Base-by-base conservation (phyloP, 2,113 vertebrate species). In the Aegotheles bennettii region DNA sequence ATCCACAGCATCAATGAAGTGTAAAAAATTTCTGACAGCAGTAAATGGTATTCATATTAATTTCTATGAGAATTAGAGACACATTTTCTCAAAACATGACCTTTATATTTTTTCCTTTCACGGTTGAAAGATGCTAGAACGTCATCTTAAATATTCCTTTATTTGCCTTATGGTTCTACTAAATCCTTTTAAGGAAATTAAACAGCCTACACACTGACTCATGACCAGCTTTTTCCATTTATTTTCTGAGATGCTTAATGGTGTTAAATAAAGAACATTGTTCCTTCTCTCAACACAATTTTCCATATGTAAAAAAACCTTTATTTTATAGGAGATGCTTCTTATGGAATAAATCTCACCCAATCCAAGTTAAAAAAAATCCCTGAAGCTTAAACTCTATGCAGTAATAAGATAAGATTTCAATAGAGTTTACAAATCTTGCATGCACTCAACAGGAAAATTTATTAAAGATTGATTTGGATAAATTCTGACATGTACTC, bases 191-290 rank as follows among this genome's bases (percentile, higher is more conserved):
- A 84, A 88, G 96, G 71, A 84, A 92, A 96, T 88, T 74, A 91
- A 88, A 51, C 88, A 81, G 56, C 85, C 82, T 93, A 94, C 92
- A 75, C 83, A 94, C 40, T 93, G 85, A 93, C 76, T 97, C 92
- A 90, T 60, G 47, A 93, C 33, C 48, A 84, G 19, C 31, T 90
- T 95, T 95, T 92, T 60, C 35, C 42, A 63, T 73, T 88, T 91
- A 68, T 74, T 94, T 95, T 83, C 81, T 84, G 91, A 88, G 71
- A 94, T 90, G 60, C n/a, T 88, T 47, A 85, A n/a, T 2, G 0
- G 71, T 92, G 64, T 84, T 88, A 90, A 88, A 93, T 77, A 88
- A 63, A 77, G 35, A 87, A 9, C 38, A 81, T 31, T 77, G 29
- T 80, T 89, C 61, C 50, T 89, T 69, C 57, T 79, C 60, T 88